Base-by-base conservation (phyloP, 2,113 vertebrate genomes). In the Anolis carolinensis region DNA sequence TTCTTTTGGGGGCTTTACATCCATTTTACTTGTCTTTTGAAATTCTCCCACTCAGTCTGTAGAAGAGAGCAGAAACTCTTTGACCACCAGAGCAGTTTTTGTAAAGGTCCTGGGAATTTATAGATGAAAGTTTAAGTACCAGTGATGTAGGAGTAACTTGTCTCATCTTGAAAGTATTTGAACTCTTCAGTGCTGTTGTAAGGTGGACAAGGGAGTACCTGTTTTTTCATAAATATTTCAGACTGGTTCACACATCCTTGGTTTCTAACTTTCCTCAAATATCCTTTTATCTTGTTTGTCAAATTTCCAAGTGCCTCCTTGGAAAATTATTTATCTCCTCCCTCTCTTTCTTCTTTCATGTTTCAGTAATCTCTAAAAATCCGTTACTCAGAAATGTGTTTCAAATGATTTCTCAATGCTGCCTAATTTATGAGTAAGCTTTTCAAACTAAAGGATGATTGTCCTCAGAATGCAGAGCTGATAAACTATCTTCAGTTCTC, bases 141-240 rank as follows among this genome's bases (percentile, higher is more conserved):
- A 74, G n/a, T 52, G n/a, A 86, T 86, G 79, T 86, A 86, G 78
- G 78, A 75, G 79, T 86, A 81, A 34, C 59, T 81, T 86, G 36
- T 86, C 70, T 81, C 70, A 86, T 81, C 85, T 86, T 86, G 59
- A 52, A 75, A 86, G 71, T 81, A 86, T 75, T 67, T 74, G 39
- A 50, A 86, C 62, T 52, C 32, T 86, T 75, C 39, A 21, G 14
- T 81, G 59, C 52, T 86, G 59, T 81, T 86, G n/a, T 81, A 86
- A 86, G n/a, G 62, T 65, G 25, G 21, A 65, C 34, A 30, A 30
- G 78, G 68, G 27, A 81, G 79, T 81, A 21, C 27, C 34, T 16
- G 63, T 27, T 50, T 48, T 70, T 55, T 79, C 36, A 48, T 63
- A 86, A 32, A 72, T 39, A 74, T 83, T 55, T 39, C 78, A 86